A percentile compares a stretch with the other conserved stretches of the same genome.
phyloP scores from a whole-genome alignment of 2,888 invertebrate species.

The Phrixothrix hirtus region DNA sequence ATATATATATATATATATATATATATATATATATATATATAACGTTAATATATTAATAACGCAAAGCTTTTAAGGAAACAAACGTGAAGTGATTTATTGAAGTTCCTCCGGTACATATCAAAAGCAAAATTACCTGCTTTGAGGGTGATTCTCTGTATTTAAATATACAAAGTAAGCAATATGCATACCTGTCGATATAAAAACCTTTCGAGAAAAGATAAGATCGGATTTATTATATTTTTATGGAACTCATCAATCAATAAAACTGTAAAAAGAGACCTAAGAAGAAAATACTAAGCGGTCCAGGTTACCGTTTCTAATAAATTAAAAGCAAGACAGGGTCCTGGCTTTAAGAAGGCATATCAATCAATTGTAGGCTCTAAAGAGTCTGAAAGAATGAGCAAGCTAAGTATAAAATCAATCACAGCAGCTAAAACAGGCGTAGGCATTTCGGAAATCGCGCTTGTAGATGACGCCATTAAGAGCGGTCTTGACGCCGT shows the following conservation, averaged over 20 bases:
- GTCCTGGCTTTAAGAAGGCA: conserved; percentile 11
- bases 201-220: no score
- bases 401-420: conserved; percentile 17
- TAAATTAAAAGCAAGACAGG: conserved; percentile 11
- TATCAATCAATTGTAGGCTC: conserved; percentile 15
- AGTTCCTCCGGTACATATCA: no score
- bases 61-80: no score
- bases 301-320: conserved; percentile 6
- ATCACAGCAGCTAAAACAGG: conserved; percentile 15
- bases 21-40: no score
- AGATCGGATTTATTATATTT: no score
- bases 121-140: no score
- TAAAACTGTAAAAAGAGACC: neutral
- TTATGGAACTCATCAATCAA: conserved; percentile 20
- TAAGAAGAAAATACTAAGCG: conserved; percentile 8
- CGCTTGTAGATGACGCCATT: conserved; percentile 21
- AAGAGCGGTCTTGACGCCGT: conserved; percentile 16
- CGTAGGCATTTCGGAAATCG: conserved; percentile 18
- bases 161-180: no score
- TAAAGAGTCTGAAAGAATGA: conserved; percentile 8
- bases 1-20: no score
- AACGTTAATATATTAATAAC: no score
- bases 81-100: no score
- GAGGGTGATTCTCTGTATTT: no score
- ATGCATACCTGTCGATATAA: no score